These are phyloP conservation scores for Prionchulus punctatus DNA, from an alignment of 2,888 invertebrate species.

Conservation along the genomic window DNA sequence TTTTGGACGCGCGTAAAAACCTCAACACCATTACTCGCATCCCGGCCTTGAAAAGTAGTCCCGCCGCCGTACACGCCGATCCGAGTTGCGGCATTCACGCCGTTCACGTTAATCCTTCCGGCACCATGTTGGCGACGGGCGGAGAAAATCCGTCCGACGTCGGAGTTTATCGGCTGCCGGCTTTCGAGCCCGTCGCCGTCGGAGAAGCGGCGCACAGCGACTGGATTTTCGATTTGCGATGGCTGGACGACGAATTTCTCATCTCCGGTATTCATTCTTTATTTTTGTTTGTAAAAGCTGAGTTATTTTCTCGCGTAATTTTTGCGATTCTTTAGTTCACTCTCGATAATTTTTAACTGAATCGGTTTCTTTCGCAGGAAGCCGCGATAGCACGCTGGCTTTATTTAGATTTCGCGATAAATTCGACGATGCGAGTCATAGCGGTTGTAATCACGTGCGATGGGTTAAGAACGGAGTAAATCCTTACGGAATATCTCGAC, in stretches of 20 bases:
- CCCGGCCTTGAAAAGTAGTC: slow-evolving; percentile 62
- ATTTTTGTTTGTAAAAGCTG: no score
- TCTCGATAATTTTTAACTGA: not conserved
- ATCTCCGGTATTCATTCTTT: slow-evolving; percentile 48
- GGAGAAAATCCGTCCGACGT: slow-evolving; percentile 79
- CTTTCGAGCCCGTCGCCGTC: slow-evolving; percentile 78
- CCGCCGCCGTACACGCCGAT: slow-evolving; percentile 39
- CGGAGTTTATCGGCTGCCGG: slow-evolving; percentile 75
- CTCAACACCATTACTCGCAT: slow-evolving; percentile 74
- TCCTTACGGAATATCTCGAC: slow-evolving; percentile 24
- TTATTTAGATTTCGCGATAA: slow-evolving; percentile 60
- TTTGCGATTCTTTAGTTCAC: no score
- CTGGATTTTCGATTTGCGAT: slow-evolving; percentile 79
- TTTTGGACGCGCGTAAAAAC: slow-evolving; percentile 20
- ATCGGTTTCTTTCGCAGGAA: slow-evolving; percentile 39
- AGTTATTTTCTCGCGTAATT: no score
- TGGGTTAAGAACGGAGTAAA: not conserved
- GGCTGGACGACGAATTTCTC: slow-evolving; percentile 86
- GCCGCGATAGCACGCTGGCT: slow-evolving; percentile 73
- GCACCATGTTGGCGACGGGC: slow-evolving; percentile 69
- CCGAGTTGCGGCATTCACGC: slow-evolving; percentile 74
- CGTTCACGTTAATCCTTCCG: slow-evolving; percentile 77
- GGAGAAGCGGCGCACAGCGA: slow-evolving; percentile 78
- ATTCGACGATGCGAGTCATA: not conserved
- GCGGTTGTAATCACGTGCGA: not conserved